Evolutionary conservation across 2,797 vertebrate genomes (phyloP).

Genomic region (Artibeus jamaicensis): DNA sequence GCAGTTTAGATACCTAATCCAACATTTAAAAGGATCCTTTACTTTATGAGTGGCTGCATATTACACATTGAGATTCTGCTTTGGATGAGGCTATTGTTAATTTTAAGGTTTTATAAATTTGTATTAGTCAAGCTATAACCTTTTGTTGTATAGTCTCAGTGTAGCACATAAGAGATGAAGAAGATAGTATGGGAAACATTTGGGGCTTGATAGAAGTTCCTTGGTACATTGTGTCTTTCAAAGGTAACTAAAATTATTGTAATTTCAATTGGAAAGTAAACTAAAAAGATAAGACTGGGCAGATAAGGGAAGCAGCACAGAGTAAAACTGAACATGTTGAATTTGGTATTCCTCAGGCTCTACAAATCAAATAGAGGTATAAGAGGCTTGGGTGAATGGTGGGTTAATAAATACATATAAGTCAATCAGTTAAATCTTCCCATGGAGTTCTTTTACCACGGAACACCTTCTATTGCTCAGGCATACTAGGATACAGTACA

Average conservation of each 20-base stretch:
- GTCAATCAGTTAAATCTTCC: neutral
- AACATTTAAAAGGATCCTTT: neutral
- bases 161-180: neutral
- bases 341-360: neutral
- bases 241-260: neutral
- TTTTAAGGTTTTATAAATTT: neutral
- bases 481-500: neutral
- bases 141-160: neutral
- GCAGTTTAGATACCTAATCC: neutral
- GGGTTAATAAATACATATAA: neutral
- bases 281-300: neutral
- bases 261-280: neutral
- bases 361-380: neutral
- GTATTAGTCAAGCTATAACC: neutral
- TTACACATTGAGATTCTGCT: neutral
- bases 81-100: neutral
- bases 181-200: neutral
- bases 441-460: neutral
- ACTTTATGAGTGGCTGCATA: neutral
- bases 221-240: neutral
- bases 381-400: neutral
- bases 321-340: neutral
- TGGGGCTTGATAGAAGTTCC: neutral
- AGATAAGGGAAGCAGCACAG: neutral
- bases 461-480: neutral